A percentile compares a stretch with the other conserved stretches of the same genome.
These are phyloP conservation scores for Corella eumyota DNA, from an alignment of 23 tunicate genomes.

Conservation along the genomic window DNA sequence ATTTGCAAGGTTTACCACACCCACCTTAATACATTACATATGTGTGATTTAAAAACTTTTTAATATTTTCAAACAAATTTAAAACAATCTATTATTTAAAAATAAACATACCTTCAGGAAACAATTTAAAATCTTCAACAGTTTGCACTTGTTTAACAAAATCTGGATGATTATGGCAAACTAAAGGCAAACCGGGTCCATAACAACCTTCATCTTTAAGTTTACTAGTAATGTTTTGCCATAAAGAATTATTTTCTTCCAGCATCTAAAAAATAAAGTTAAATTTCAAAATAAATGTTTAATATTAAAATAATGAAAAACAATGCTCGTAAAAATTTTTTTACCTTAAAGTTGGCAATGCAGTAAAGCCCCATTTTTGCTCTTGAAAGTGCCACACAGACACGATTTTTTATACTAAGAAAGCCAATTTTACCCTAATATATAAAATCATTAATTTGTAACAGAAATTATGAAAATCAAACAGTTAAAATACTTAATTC, in stretches of 20 bases:
- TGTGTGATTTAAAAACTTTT: not conserved
- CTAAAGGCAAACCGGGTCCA: conserved; percentile 40
- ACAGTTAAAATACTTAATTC: too few relatives aligned
- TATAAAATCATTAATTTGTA: too few relatives aligned
- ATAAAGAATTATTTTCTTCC: conserved; percentile 32
- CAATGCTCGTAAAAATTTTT: too few relatives aligned
- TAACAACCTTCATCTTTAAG: conserved; percentile 16
- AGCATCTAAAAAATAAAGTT: conserved; percentile 52
- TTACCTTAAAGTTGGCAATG: conserved; percentile 71
- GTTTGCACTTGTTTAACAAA: conserved; percentile 17
- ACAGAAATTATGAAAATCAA: too few relatives aligned
- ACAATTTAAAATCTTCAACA: conserved; percentile 38
- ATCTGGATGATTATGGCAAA: conserved; percentile 70
- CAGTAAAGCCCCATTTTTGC: conserved; percentile 71
- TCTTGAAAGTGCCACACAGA: conserved; percentile 89
- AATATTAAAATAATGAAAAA: too few relatives aligned
- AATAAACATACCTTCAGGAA: conserved; percentile 55
- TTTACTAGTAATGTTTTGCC: conserved; percentile 43
- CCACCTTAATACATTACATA: conserved; percentile 37
- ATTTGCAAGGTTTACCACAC: conserved; percentile 56
- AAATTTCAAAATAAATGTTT: too few relatives aligned
- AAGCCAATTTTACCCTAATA: conserved; percentile 79
- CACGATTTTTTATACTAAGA: conserved; percentile 55
- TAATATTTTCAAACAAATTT: too few relatives aligned
- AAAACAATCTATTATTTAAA: too few relatives aligned